Conservation (phyloP, 2,797 vertebrate genomes). For the Anas bahamensis region DNA sequence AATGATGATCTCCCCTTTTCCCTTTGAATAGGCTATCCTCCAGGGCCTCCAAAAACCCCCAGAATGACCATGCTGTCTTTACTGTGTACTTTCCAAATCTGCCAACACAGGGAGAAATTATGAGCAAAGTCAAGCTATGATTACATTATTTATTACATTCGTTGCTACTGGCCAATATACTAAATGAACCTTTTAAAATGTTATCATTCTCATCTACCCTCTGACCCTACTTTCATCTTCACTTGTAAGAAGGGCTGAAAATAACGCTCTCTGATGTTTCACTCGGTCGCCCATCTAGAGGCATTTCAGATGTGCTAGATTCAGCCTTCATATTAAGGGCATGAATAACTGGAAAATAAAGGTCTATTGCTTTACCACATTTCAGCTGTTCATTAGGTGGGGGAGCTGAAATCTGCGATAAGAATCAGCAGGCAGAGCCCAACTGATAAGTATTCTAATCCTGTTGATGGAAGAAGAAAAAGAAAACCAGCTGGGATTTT, state of each 20-base stretch:
- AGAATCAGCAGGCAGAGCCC: conserved; percentile 55
- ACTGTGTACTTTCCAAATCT: background rate
- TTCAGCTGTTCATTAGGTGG: conserved; percentile 62
- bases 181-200: background rate
- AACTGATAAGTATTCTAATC: conserved; percentile 63
- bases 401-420: conserved; percentile 55
- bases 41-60: background rate
- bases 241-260: background rate
- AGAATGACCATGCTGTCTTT: background rate
- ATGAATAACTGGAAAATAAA: conserved; percentile 33
- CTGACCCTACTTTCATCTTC: background rate
- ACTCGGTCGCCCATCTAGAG: background rate
- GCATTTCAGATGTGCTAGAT: background rate
- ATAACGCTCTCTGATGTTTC: background rate
- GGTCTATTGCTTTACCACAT: background rate
- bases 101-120: background rate
- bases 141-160: background rate
- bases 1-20: background rate
- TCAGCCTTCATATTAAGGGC: background rate
- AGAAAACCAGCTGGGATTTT: conserved; percentile 43
- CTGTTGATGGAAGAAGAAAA: conserved; percentile 69
- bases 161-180: background rate
- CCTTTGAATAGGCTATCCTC: background rate
- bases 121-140: background rate
- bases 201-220: background rate